phyloP scores from a whole-genome alignment of 30 jellyfish, hydroid and myxozoan genomes.

The Turritopsis dohrnii region DNA sequence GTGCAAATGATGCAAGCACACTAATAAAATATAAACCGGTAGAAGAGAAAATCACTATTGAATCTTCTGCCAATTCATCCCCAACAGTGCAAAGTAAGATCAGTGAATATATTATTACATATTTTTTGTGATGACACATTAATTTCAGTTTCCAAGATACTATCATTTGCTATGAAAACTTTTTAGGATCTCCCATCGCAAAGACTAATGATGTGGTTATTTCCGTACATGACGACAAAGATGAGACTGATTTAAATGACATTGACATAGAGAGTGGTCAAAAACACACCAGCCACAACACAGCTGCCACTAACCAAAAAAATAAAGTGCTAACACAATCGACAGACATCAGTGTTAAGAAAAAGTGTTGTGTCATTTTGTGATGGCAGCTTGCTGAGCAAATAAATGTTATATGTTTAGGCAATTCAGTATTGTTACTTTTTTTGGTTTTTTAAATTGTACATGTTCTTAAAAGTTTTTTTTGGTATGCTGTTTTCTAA shows the following conservation, averaged over 20 bases:
- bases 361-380: slow-evolving; percentile 30
- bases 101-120: neutral
- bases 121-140: neutral
- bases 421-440: neutral
- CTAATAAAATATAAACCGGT: neutral
- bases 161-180: neutral
- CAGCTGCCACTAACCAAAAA: slow-evolving; percentile 22
- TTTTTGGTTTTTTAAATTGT: neutral
- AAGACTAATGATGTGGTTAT: neutral
- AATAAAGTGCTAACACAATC: slow-evolving; percentile 13
- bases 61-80: slow-evolving; percentile 2
- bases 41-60: slow-evolving; percentile 9
- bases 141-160: neutral
- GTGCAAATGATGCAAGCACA: neutral
- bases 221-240: slow-evolving; percentile 2
- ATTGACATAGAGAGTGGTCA: slow-evolving; percentile 13
- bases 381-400: neutral
- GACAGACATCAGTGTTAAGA: slow-evolving; percentile 31
- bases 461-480: neutral
- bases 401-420: neutral
- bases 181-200: slow-evolving; percentile 17
- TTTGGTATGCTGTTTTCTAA: neutral
- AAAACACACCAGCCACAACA: slow-evolving; percentile 21
- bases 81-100: neutral
- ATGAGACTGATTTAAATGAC: neutral